Conservation (phyloP, 2,113 vertebrate species). For the Rhodinocichla rosea region DNA sequence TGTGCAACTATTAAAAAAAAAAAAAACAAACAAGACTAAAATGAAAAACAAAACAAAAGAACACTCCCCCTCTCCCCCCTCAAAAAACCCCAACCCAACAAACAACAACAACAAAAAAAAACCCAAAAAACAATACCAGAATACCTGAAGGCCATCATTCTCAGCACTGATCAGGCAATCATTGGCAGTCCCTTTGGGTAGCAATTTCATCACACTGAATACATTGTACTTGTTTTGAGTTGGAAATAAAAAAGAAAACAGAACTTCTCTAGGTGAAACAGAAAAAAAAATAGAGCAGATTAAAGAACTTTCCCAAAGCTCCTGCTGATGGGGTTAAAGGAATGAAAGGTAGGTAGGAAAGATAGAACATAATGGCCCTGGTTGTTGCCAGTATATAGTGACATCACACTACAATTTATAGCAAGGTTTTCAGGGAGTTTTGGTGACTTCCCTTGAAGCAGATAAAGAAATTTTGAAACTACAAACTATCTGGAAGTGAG, state of each 20-base stretch:
- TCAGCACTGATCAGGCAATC: neutral
- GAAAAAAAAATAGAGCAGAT: neutral
- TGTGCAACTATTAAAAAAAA: neutral
- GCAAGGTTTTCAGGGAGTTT: neutral
- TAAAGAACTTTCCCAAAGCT: neutral
- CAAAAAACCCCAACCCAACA: neutral
- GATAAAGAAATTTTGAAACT: neutral
- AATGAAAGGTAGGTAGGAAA: neutral
- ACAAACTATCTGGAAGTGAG: neutral
- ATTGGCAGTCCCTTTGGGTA: neutral
- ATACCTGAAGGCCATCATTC: neutral
- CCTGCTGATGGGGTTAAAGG: neutral
- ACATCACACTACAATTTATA: neutral
- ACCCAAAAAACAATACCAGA: neutral
- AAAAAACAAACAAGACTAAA: neutral
- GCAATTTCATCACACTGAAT: neutral
- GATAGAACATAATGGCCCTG: neutral
- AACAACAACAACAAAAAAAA: neutral
- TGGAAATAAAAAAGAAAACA: neutral
- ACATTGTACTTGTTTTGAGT: neutral
- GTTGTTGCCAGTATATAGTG: neutral
- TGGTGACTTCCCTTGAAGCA: neutral
- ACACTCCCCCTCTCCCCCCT: too few relatives aligned
- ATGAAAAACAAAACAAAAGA: neutral
- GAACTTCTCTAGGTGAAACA: neutral